Base-by-base conservation (phyloP, 2,113 vertebrate species). In the Steatornis caripensis region DNA sequence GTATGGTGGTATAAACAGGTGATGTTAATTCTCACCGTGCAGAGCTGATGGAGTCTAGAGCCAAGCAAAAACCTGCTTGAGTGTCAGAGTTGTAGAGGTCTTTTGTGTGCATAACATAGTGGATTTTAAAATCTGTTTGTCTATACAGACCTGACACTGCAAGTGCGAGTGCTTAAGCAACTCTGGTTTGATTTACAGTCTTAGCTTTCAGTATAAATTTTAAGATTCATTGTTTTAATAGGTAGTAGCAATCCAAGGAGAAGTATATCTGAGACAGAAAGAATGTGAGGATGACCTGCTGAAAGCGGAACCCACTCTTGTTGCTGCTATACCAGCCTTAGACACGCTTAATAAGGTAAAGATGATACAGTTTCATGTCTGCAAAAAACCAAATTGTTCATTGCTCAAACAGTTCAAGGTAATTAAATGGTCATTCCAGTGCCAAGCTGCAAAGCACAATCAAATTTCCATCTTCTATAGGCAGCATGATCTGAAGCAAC, bases 281-380 rank as follows among this genome's bases (percentile, higher is more conserved):
- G 98, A 99, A 77, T 98, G 98, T 88, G 98, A 99, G 89, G 95
- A 91, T 5, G 98, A 99, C 78, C 90, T 99, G 18, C 90, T 96
- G 69, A 99, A 98, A 97, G 98, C 99, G 19, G 98, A 99, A 93
- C 98, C 98, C 3, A 98, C 98, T 1, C 96, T 99, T 68, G 96
- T 98, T 78, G 98, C 98, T 12, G 98, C 98, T 17, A 98, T 97
- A 7, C 97, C 95, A 90, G 98, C 99, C 3, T 98, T 99, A 37
- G 91, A 99, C 69, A 99, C 97, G 8, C 98, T 99, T 75, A 99
- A 99, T 98, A 99, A 99, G n/a, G n/a, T n/a, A n/a, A n/a, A n/a
- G 23, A 55, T 24, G 46, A 61, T n/a, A 51, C 3, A 48, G 21
- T 15, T 37, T 39, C 37, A 32, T 64, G 24, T 18, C 55, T 43